Percentiles rank a stretch among this genome's conserved stretches.
Conservation (phyloP, 2,888 invertebrate genomes). For the Embidobia sp. region DNA sequence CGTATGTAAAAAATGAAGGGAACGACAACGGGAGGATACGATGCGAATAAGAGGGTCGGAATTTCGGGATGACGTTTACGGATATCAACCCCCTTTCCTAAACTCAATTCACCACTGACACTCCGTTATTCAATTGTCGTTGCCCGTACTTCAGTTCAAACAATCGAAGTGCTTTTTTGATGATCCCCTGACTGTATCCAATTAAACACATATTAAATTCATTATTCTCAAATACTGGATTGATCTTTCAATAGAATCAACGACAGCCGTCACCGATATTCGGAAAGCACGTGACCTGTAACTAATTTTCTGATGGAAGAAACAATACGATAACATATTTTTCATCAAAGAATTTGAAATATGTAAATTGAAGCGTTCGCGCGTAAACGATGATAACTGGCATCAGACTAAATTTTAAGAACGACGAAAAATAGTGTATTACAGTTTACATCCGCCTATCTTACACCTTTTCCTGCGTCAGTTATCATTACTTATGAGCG, state of each 20-base stretch:
- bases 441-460: slow-evolving; percentile 26
- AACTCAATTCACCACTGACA: slow-evolving; percentile 20
- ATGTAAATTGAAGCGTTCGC: slow-evolving; percentile 22
- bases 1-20: slow-evolving; percentile 8
- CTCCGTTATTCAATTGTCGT: not conserved
- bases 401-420: slow-evolving; percentile 27
- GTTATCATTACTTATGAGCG: slow-evolving; percentile 34
- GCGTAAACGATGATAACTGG: slow-evolving; percentile 46
- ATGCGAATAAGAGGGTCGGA: slow-evolving; percentile 34
- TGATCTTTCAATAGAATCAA: slow-evolving; percentile 13
- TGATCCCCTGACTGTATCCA: not conserved
- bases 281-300: slow-evolving; percentile 10
- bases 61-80: slow-evolving; percentile 19
- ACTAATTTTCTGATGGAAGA: slow-evolving; percentile 26
- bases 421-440: slow-evolving; percentile 26
- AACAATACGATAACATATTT: slow-evolving; percentile 12
- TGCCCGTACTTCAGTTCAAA: not conserved
- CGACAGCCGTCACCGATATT: slow-evolving; percentile 1
- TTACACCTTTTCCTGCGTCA: slow-evolving; percentile 27
- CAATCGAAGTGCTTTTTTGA: not conserved
- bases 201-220: slow-evolving; percentile 8
- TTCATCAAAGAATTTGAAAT: slow-evolving; percentile 21
- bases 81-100: not conserved
- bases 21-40: not conserved
- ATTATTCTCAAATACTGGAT: slow-evolving; percentile 16